Conservation (phyloP, 1,140 invertebrate genomes). For the Dolichoris vasculosae region DNA sequence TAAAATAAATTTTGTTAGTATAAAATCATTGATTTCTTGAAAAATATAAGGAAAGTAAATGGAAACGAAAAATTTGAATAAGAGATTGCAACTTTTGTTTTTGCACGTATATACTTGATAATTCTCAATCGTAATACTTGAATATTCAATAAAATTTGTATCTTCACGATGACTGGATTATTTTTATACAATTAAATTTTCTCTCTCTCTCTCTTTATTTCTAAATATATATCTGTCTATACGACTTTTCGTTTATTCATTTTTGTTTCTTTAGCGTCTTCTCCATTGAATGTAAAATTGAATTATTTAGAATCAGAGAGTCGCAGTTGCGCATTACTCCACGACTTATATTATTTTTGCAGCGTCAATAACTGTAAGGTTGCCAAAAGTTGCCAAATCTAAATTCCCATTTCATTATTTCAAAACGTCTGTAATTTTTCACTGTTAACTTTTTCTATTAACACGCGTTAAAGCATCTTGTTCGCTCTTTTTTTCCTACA, state of each 20-base stretch:
- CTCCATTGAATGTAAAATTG: not conserved
- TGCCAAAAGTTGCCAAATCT: not conserved
- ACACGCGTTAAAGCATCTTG: too few relatives aligned
- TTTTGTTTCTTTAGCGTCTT: not conserved
- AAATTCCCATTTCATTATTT: not conserved
- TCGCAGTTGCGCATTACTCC: not conserved
- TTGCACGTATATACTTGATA: not conserved
- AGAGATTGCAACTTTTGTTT: conserved; percentile 6
- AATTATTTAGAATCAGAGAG: not conserved
- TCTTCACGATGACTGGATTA: not conserved
- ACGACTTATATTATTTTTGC: not conserved
- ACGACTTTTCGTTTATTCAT: not conserved
- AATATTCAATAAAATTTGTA: not conserved
- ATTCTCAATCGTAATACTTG: not conserved
- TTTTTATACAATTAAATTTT: not conserved
- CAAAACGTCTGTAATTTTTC: not conserved
- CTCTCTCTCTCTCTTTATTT: not conserved
- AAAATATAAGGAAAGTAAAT: not conserved
- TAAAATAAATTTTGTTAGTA: not conserved
- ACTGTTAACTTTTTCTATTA: not conserved
- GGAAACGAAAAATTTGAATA: not conserved
- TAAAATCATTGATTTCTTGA: not conserved
- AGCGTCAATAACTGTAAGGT: not conserved
- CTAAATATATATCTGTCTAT: not conserved
- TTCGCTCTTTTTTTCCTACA: too few relatives aligned